phyloP scores from a whole-genome alignment of 2,797 vertebrate genomes.

The Malacoctenus gilli region DNA sequence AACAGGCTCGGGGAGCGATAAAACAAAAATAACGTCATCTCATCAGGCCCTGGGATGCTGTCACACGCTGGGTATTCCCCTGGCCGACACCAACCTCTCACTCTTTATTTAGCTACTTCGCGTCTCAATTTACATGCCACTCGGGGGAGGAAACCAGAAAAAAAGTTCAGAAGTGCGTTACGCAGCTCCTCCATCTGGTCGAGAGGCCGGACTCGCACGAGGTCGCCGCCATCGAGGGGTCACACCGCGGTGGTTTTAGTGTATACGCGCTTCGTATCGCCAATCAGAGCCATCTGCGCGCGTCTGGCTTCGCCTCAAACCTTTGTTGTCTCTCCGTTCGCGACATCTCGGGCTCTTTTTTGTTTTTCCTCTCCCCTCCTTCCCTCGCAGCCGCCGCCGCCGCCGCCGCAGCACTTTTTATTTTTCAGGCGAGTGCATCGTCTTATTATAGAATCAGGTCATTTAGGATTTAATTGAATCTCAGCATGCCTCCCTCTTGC shows the following conservation, averaged over 20 bases:
- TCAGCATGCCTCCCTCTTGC: constrained; percentile 62
- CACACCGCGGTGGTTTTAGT: constrained; percentile 56
- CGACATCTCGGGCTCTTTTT: constrained; percentile 17
- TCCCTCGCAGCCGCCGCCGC: too few species aligned
- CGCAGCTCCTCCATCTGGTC: constrained; percentile 47
- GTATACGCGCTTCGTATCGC: constrained; percentile 46
- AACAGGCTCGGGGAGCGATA: constrained; percentile 56
- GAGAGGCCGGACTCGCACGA: constrained; percentile 25
- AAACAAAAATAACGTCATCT: constrained; percentile 69
- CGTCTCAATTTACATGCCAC: constrained; percentile 53
- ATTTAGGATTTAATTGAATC: constrained; percentile 72
- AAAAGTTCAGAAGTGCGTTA: constrained; percentile 17
- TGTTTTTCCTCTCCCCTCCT: too few species aligned
- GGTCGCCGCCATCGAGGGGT: constrained; percentile 38
- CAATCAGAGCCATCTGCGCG: constrained; percentile 62
- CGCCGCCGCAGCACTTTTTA: constrained; percentile 30
- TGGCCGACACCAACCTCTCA: constrained; percentile 55
- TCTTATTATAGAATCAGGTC: constrained; percentile 61
- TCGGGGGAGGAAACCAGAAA: background rate
- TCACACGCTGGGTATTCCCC: constrained; percentile 77
- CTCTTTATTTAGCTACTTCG: constrained; percentile 66
- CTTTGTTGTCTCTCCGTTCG: constrained; percentile 44
- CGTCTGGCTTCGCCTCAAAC: constrained; percentile 52
- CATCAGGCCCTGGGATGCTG: constrained; percentile 41
- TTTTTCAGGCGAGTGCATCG: constrained; percentile 35